phyloP scores from a whole-genome alignment of 1,140 invertebrate genomes.

The Caenorhabditis brenneri region DNA sequence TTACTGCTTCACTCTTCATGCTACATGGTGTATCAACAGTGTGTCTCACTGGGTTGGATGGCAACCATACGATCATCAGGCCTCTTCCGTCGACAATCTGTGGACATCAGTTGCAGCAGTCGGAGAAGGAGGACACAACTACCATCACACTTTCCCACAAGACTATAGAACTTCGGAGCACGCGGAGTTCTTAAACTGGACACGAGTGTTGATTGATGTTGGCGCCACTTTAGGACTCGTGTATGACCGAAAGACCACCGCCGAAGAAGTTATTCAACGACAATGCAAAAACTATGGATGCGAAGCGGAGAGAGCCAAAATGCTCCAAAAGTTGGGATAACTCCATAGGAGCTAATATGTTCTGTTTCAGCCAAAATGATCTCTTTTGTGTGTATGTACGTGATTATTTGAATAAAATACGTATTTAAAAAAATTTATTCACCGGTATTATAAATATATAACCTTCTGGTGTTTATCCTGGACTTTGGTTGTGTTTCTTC shows the following conservation, averaged over 20 bases:
- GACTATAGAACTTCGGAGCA: constrained; percentile 87
- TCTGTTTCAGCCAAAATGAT: too few species aligned
- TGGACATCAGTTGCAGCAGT: constrained; percentile 53
- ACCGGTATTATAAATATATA: constrained; percentile 60
- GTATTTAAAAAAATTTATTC: constrained; percentile 42
- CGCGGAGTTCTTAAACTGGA: constrained; percentile 81
- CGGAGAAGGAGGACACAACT: constrained; percentile 80
- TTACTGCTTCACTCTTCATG: constrained; percentile 85
- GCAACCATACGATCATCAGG: constrained; percentile 83
- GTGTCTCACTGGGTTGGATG: constrained; percentile 89
- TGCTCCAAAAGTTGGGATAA: constrained; percentile 12
- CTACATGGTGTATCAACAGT: constrained; percentile 94
- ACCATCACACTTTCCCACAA: constrained; percentile 89
- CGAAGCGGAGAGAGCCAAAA: not conserved
- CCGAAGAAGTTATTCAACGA: constrained; percentile 59
- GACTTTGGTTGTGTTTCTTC: constrained; percentile 48
- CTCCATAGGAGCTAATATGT: too few species aligned
- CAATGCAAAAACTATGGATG: constrained; percentile 48
- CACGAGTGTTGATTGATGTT: constrained; percentile 82
- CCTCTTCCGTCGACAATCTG: constrained; percentile 75
- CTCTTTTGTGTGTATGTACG: too few species aligned
- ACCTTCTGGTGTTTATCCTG: constrained; percentile 45
- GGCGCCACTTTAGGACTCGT: constrained; percentile 82
- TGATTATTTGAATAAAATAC: too few species aligned
- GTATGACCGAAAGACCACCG: constrained; percentile 80